Evolutionary conservation across 2,888 invertebrate species (phyloP), one percentile per base, ranked within the genome.

Genomic region (Volucella inanis): DNA sequence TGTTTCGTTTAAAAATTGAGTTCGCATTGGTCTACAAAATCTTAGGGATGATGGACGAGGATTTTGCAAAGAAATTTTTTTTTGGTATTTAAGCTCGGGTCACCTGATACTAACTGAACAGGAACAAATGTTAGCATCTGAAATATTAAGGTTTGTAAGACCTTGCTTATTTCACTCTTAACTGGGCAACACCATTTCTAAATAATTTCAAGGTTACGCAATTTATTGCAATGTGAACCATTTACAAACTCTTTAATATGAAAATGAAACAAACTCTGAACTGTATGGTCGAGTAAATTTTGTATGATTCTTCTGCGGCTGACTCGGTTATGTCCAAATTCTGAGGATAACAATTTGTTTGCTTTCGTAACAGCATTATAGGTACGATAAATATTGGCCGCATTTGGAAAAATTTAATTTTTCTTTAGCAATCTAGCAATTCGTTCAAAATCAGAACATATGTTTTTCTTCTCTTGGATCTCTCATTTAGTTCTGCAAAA

Each of bases 1-100:
- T 49, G 61, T 47, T 57, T 70, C 57, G 31, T 70, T 3, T 14
- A 45, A 22, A 8, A 70, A 70, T 57, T 70, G 55, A 45, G 57
- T 43, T 57, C 39, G n/a, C 1, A 47, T 70, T 31, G 70, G 70
- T 57, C 47, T 70, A 52, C 70, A 70, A n/a, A 70, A 57, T n/a
- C 70, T 55, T 38, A 57, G 38, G 6, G 70, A 70, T 22, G 55
- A 70, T 11, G 70, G 55, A 45, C 70, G 55, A 22, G 43, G 14
- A 43, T 70, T 54, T 68, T 68, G 0, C 4, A n/a, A n/a, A n/a
- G n/a, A n/a, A n/a, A n/a, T n/a, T n/a, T 39, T 49, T 49, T 65
- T 65, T 65, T 65, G 31, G 8, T 38, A 47, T 39, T 8, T 10
- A 50, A 47, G 8, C 9, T 31, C 49, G 65, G 65, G 39, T 65